Evolutionary conservation across 1,140 invertebrate genomes (phyloP).

Genomic region (Lasioglossum albipes): DNA sequence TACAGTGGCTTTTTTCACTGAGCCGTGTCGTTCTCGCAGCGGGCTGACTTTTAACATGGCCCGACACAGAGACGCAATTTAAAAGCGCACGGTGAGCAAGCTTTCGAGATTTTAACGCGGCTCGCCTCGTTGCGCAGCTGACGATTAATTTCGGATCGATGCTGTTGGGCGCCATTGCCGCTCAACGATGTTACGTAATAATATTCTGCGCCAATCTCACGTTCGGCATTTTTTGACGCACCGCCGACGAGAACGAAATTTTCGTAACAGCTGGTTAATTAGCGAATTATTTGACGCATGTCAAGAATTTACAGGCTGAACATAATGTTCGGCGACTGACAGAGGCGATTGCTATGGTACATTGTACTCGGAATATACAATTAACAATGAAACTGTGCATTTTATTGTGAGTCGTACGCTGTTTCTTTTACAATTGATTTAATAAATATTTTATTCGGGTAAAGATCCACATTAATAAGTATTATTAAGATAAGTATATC

Average conservation of each 20-base stretch:
- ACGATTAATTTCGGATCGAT: slow-evolving; percentile 22
- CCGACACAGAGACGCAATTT: slow-evolving; percentile 3
- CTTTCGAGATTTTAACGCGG: slow-evolving; percentile 35
- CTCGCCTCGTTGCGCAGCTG: not conserved
- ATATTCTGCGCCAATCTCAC: not conserved
- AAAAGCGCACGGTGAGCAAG: slow-evolving; percentile 25
- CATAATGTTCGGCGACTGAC: no score
- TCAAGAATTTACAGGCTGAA: no score
- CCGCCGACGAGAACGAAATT: not conserved
- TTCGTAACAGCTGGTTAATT: not conserved
- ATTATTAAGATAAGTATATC: no score
- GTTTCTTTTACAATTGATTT: no score
- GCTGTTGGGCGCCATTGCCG: not conserved
- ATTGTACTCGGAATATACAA: no score
- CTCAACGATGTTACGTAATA: not conserved
- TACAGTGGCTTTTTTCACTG: slow-evolving; percentile 4
- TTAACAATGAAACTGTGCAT: no score
- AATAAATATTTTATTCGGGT: no score
- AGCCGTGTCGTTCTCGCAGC: no score
- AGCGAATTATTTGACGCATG: not conserved
- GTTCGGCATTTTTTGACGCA: not conserved
- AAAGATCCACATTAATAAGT: no score
- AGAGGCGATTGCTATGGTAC: no score
- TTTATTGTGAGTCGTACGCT: no score
- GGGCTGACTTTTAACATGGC: not conserved